Conservation (phyloP, 2,113 vertebrate genomes). For the Anhinga anhinga region DNA sequence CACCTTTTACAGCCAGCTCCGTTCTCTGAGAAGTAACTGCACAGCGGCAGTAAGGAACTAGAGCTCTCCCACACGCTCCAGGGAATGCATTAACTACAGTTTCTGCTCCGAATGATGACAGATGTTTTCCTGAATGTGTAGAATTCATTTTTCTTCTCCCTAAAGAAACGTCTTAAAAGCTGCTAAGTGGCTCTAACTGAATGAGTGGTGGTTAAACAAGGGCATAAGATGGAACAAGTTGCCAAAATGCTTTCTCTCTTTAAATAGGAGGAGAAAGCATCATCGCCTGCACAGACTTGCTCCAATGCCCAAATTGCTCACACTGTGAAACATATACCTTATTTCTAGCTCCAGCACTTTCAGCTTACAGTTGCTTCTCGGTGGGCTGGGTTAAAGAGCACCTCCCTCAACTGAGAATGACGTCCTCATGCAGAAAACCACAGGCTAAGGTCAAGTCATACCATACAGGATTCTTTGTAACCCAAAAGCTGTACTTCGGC, state of each 20-base stretch:
- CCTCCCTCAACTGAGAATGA: not conserved
- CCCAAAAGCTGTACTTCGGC: not conserved
- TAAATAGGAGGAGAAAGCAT: not conserved
- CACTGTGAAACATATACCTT: not conserved
- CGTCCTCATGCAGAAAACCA: not conserved
- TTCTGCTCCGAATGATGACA: conserved; percentile 10
- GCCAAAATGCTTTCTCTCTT: not conserved
- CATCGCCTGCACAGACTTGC: not conserved
- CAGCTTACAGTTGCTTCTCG: not conserved
- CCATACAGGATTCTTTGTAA: not conserved
- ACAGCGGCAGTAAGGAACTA: not conserved
- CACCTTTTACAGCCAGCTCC: not conserved
- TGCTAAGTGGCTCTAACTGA: not conserved
- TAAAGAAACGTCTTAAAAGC: not conserved
- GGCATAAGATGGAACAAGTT: not conserved
- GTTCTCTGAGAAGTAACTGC: not conserved
- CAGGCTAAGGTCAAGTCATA: not conserved
- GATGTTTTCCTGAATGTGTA: conserved; percentile 6
- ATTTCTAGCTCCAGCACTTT: conserved; percentile 1
- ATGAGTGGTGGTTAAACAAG: not conserved
- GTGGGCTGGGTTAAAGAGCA: not conserved
- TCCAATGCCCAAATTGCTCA: not conserved
- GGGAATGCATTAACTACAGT: not conserved
- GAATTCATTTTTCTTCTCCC: not conserved
- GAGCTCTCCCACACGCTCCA: not conserved